A percentile compares a stretch with the other conserved stretches of the same genome.
Evolutionary conservation across 2,888 invertebrate genomes (phyloP).

Genomic region (Lasioglossum villosulum): DNA sequence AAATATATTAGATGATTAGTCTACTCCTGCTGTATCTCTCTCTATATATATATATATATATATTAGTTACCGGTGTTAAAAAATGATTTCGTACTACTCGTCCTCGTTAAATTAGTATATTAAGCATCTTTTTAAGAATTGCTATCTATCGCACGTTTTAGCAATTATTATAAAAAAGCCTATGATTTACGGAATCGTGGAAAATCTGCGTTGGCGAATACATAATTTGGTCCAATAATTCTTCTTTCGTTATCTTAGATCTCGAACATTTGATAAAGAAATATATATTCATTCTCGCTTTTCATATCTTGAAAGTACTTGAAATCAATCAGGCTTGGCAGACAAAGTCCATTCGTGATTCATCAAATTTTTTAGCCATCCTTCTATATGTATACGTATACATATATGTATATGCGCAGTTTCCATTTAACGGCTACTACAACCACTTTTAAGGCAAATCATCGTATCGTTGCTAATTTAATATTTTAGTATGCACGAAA

Average conservation of each 20-base stretch:
- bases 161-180: neutral
- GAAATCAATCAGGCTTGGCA: neutral
- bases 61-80: too few relatives aligned
- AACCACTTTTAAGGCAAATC: neutral
- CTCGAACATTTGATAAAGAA: neutral
- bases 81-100: too few relatives aligned
- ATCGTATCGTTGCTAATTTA: neutral
- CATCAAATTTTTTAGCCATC: neutral
- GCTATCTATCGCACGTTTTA: neutral
- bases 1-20: too few relatives aligned
- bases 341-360: neutral
- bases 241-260: neutral
- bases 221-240: neutral
- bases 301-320: neutral
- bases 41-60: too few relatives aligned
- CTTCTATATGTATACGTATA: too few relatives aligned
- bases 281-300: neutral
- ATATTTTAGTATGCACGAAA: neutral
- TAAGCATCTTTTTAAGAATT: neutral
- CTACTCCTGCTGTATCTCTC: too few relatives aligned
- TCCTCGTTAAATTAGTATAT: neutral
- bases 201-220: neutral
- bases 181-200: neutral
- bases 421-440: neutral
- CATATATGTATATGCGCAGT: too few relatives aligned